These are phyloP conservation scores for Drosophila diplacantha DNA, from an alignment of 2,888 invertebrate genomes.

Conservation along the genomic window DNA sequence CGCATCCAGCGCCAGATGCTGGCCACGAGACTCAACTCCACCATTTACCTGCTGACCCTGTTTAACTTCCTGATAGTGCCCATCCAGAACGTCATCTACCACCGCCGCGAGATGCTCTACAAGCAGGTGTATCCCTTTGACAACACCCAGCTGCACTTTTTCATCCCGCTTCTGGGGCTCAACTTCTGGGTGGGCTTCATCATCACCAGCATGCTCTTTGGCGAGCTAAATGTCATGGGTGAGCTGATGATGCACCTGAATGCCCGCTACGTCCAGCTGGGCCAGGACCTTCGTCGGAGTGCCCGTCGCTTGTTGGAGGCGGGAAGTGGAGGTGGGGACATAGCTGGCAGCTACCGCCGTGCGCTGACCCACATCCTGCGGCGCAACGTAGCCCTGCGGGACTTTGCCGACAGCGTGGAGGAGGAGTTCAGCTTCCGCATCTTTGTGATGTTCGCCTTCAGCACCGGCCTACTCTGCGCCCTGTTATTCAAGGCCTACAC, in stretches of 20 bases:
- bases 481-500: constrained; percentile 67
- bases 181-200: constrained; percentile 59
- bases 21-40: constrained; percentile 57
- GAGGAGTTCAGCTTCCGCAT: constrained; percentile 66
- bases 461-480: constrained; percentile 67
- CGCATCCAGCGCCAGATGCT: constrained; percentile 58
- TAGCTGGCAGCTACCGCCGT: constrained; percentile 53
- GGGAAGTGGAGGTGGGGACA: background rate
- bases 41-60: constrained; percentile 58
- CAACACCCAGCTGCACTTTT: constrained; percentile 49
- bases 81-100: constrained; percentile 51
- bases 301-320: constrained; percentile 15
- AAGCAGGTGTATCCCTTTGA: constrained; percentile 64
- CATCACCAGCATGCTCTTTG: constrained; percentile 61
- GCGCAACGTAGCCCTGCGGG: constrained; percentile 62
- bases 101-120: constrained; percentile 62
- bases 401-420: constrained; percentile 62
- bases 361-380: constrained; percentile 50
- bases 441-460: constrained; percentile 69
- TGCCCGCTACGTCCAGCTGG: constrained; percentile 61
- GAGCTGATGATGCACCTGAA: constrained; percentile 72
- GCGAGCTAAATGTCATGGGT: constrained; percentile 69
- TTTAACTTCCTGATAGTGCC: constrained; percentile 54
- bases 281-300: constrained; percentile 49
- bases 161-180: constrained; percentile 51